Evolutionary conservation across 2,113 vertebrate genomes (phyloP).

Genomic region (Shinisaurus crocodilurus): DNA sequence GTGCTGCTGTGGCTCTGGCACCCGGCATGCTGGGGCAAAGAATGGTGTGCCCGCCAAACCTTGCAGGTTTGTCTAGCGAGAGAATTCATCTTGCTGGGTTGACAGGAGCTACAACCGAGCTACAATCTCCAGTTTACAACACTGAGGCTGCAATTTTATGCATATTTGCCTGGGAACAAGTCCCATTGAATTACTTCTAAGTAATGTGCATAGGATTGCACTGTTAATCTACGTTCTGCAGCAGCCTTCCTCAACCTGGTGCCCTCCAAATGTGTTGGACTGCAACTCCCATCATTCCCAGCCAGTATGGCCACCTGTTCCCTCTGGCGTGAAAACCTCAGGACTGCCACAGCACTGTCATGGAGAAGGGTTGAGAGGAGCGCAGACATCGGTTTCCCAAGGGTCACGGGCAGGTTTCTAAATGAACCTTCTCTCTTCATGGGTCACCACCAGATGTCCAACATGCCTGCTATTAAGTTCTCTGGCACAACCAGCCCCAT

Average conservation of each 20-base stretch:
- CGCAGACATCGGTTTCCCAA: neutral
- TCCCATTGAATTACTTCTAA: too few species aligned
- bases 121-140: rapidly evolving
- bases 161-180: too few species aligned
- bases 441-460: neutral
- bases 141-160: rapidly evolving
- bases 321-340: rapidly evolving
- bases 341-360: rapidly evolving
- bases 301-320: neutral
- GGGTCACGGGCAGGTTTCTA: neutral
- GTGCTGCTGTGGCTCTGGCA: too few species aligned
- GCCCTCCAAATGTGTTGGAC: too few species aligned
- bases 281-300: too few species aligned
- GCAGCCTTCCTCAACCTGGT: too few species aligned
- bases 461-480: neutral
- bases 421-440: neutral
- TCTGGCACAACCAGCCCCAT: neutral
- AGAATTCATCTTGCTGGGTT: neutral
- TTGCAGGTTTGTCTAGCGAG: neutral
- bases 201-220: too few species aligned
- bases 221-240: too few species aligned
- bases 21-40: neutral
- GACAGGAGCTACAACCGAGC: too few species aligned
- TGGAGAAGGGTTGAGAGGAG: too few species aligned
- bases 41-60: neutral